Evolutionary conservation across 2,888 invertebrate genomes (phyloP), one percentile per base, ranked within the genome.

Genomic region (Xylocampa areola): DNA sequence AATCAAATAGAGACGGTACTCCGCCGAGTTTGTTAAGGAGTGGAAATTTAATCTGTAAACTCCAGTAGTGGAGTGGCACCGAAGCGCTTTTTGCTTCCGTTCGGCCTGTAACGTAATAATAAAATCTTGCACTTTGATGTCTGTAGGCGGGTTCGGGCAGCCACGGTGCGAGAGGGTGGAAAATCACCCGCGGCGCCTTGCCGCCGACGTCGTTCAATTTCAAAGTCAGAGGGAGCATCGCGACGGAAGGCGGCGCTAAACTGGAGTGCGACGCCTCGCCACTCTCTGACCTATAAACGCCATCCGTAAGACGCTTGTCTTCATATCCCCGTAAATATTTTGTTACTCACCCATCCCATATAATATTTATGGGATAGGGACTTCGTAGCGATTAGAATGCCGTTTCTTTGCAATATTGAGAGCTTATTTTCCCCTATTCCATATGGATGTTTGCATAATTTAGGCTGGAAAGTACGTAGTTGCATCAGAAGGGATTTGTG

Each of bases 91-190:
- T 80, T 76, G 80, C 77, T 74, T 77, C 69, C 80, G 80, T 79
- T 84, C 72, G 73, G 74, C 70, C 76, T 67, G 76, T 87, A 88
- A 87, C 81, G 81, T 73, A 86, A 88, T 89, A 89, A 90, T 86
- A 87, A 87, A 89, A 87, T 81, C 81, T 81, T 86, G 84, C 84
- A 86, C 90, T 92, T 92, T 92, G 90, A 91, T 89, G 91, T 91
- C 80, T 79, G 76, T 66, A 70, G 73, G 76, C 69, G 74, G 43
- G 35, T 48, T 8, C 51, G 39, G 13, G 73, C 67, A 75, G 76
- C 66, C 72, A 53, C 59, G 59, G 61, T 53, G 52, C 62, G 64
- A 74, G 87, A 80, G 89, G 90, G 88, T 85, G 87, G 86, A 83
- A 85, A 84, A 84, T 80, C 82, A 80, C 88, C 85, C 81, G 85